phyloP scores from a whole-genome alignment of 2,113 vertebrate species.

The Aramus guarauna region DNA sequence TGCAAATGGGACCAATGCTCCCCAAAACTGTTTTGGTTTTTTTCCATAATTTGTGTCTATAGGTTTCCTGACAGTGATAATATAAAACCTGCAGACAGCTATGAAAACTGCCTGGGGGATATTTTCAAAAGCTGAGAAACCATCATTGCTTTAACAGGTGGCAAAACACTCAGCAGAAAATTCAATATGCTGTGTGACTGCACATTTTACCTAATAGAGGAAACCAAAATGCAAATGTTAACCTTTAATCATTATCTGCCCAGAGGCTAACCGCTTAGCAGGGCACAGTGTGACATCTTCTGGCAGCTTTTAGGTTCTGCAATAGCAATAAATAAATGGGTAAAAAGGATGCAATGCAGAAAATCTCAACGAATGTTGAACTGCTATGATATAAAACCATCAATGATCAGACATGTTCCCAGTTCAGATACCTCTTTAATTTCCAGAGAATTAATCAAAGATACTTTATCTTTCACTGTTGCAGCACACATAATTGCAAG shows the following conservation, averaged over 20 bases:
- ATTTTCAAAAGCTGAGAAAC: neutral
- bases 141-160: neutral
- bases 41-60: neutral
- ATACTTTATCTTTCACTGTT: neutral
- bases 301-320: slow-evolving; percentile 29
- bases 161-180: neutral
- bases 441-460: neutral
- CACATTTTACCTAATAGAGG: neutral
- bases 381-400: neutral
- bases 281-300: slow-evolving; percentile 25
- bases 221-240: neutral
- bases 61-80: neutral
- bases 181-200: neutral
- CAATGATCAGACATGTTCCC: neutral
- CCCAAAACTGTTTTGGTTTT: neutral
- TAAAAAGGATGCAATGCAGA: neutral
- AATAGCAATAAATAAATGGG: neutral
- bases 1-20: neutral
- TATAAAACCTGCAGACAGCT: neutral
- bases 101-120: neutral
- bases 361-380: neutral
- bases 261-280: neutral
- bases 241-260: neutral
- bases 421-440: neutral
- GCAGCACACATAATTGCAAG: neutral